These are phyloP conservation scores for Gouania willdenowi DNA, from an alignment of 2,797 vertebrate genomes.

Conservation along the genomic window DNA sequence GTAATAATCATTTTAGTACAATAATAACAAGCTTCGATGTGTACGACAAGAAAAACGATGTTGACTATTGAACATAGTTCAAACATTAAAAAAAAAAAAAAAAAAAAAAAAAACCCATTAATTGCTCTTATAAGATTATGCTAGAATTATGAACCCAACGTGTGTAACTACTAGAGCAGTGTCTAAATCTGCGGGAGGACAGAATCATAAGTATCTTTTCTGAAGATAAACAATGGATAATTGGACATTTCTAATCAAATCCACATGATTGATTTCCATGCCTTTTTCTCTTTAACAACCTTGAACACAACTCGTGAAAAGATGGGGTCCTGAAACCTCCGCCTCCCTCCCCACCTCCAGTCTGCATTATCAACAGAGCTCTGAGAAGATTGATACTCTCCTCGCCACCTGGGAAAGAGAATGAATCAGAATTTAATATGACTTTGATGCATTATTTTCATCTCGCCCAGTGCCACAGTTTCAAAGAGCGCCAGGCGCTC, in stretches of 20 bases:
- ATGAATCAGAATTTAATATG: constrained; percentile 68
- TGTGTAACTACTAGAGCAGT: too few species aligned
- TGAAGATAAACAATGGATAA: constrained; percentile 10
- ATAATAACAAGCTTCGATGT: constrained; percentile 32
- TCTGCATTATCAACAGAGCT: constrained; percentile 52
- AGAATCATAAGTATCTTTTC: neutral
- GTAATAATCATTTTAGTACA: too few species aligned
- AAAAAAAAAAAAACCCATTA: too few species aligned
- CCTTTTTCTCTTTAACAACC: constrained; percentile 36
- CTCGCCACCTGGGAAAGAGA: constrained; percentile 50
- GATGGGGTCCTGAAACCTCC: constrained; percentile 25
- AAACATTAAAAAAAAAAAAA: neutral
- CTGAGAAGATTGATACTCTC: constrained; percentile 52
- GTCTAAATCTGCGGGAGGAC: too few species aligned
- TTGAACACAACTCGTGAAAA: constrained; percentile 41
- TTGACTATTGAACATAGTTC: neutral
- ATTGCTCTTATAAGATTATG: too few species aligned
- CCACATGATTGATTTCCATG: constrained; percentile 25
- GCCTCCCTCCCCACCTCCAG: constrained; percentile 15
- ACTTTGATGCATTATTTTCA: constrained; percentile 73
- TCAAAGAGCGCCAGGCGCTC: constrained; percentile 33
- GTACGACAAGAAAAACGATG: too few species aligned
- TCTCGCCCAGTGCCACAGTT: constrained; percentile 53
- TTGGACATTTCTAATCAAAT: constrained; percentile 10
- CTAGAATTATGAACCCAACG: too few species aligned